phyloP scores from a whole-genome alignment of 2,888 invertebrate species.

The Biston stratarius region DNA sequence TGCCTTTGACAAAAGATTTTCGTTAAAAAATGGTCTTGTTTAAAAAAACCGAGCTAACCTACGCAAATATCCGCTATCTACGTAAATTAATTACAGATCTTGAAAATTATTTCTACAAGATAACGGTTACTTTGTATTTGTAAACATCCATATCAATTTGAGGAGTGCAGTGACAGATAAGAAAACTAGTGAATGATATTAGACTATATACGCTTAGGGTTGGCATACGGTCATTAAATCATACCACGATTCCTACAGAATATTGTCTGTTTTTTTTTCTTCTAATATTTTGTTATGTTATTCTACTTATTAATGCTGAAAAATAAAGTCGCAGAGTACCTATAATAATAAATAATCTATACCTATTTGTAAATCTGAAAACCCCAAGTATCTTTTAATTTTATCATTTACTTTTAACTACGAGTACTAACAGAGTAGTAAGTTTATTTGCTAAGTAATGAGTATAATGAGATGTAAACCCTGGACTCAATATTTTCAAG shows the following conservation, averaged over 20 bases:
- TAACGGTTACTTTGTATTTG: conserved; percentile 15
- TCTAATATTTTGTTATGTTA: no score
- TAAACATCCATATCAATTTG: conserved; percentile 41
- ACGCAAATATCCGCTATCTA: neutral
- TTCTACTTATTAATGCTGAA: no score
- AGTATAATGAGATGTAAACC: neutral
- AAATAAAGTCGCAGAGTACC: no score
- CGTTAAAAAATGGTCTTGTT: neutral
- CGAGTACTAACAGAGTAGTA: no score
- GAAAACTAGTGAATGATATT: conserved; percentile 33
- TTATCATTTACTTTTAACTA: no score
- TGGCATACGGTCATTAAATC: neutral
- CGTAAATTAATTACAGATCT: neutral
- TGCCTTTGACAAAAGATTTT: no score
- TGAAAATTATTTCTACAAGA: neutral
- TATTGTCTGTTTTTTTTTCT: neutral
- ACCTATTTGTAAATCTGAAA: no score
- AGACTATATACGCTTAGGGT: conserved; percentile 39
- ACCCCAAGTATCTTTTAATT: no score
- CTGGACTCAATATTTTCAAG: conserved; percentile 6
- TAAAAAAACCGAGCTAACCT: neutral
- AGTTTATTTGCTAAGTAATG: no score
- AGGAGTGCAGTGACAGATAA: conserved; percentile 78
- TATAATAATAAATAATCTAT: no score
- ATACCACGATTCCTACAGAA: neutral